Conservation (phyloP, 2,797 vertebrate genomes). For the Phrynocephalus forsythii region DNA sequence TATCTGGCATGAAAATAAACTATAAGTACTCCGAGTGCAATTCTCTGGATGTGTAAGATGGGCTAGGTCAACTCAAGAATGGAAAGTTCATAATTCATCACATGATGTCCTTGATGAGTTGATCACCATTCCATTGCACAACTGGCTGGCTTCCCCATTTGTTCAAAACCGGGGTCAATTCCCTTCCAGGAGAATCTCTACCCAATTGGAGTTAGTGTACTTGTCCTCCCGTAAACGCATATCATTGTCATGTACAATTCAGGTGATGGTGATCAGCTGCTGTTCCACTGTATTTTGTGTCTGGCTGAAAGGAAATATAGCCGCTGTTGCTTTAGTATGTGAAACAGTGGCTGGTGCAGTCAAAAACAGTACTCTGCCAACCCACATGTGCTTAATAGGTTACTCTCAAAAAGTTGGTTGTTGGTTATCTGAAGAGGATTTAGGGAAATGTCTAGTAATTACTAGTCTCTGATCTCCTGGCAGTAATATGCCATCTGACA, state of each 20-base stretch:
- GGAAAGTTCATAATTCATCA: not conserved
- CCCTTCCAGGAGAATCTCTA: not conserved
- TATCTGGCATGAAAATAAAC: conserved; percentile 11
- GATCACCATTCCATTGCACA: not conserved
- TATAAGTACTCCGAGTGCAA: not conserved
- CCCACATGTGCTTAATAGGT: not conserved
- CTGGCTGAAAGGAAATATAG: not conserved
- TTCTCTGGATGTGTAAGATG: conserved; percentile 1
- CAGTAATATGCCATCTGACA: not conserved
- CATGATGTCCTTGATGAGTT: not conserved
- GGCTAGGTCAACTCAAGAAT: not conserved
- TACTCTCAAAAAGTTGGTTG: not conserved
- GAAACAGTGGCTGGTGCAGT: not conserved
- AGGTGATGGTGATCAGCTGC: not conserved
- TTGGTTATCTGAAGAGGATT: not conserved
- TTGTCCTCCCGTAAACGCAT: not conserved
- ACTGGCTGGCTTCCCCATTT: not conserved
- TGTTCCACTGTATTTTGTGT: not conserved
- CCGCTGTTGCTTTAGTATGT: not conserved
- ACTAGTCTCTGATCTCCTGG: not conserved
- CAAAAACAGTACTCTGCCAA: not conserved
- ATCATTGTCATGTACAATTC: not conserved
- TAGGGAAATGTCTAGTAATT: not conserved
- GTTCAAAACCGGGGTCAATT: not conserved
- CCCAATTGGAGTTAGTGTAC: not conserved